phyloP scores from a whole-genome alignment of 2,797 vertebrate genomes.

The Darevskia mixta region DNA sequence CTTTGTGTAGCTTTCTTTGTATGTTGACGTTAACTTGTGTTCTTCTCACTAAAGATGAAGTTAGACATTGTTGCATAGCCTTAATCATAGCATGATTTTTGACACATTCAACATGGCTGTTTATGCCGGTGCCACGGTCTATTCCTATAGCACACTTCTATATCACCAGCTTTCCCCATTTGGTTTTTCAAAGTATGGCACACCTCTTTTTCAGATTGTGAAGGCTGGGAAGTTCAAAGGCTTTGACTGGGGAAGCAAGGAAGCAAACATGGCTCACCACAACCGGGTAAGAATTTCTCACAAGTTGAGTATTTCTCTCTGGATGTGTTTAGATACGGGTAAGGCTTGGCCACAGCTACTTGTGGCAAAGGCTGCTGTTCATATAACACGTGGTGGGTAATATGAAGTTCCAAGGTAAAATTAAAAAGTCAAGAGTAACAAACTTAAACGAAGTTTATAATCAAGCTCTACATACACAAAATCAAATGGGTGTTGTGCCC shows the following conservation, averaged over 20 bases:
- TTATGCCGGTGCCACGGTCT: too few relatives aligned
- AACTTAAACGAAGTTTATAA: too few relatives aligned
- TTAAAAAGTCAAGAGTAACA: too few relatives aligned
- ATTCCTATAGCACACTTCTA: neutral
- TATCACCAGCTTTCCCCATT: neutral
- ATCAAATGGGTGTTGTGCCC: too few relatives aligned
- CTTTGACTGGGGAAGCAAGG: slow-evolving; percentile 80
- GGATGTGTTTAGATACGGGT: neutral
- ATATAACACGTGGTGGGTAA: neutral
- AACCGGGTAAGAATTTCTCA: slow-evolving; percentile 78
- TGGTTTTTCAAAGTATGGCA: too few relatives aligned
- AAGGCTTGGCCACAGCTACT: neutral
- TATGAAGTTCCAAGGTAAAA: neutral
- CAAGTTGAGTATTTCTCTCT: neutral
- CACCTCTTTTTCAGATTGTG: slow-evolving; percentile 62
- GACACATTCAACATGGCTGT: neutral
- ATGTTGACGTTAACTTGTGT: neutral
- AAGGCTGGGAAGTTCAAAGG: slow-evolving; percentile 74
- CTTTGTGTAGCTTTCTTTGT: too few relatives aligned
- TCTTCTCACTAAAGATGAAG: too few relatives aligned
- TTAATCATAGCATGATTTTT: neutral
- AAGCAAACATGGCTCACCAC: slow-evolving; percentile 81
- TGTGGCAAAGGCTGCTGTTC: neutral
- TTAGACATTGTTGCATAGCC: too few relatives aligned
- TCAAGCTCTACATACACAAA: too few relatives aligned